These are phyloP conservation scores for Leptinotarsa tumamoca DNA, from an alignment of 2,888 invertebrate genomes.

Conservation along the genomic window DNA sequence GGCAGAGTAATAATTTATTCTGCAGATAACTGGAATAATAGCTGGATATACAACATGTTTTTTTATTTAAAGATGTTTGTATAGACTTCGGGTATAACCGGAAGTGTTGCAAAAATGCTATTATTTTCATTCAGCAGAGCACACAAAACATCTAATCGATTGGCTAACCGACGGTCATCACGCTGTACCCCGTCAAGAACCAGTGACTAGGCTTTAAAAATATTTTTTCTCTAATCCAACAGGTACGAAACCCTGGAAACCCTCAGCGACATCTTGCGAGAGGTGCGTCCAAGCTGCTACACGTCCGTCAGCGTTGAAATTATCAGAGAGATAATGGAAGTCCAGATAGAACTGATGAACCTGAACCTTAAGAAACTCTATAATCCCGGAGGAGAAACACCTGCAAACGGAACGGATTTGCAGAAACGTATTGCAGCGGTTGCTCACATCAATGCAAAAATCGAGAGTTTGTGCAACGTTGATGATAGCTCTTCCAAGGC, in stretches of 20 bases:
- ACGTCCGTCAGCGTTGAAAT: conserved; percentile 65
- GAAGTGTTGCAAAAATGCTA: too few species aligned
- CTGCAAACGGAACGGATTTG: conserved; percentile 32
- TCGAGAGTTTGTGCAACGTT: conserved; percentile 40
- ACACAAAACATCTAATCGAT: too few species aligned
- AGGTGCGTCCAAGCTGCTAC: conserved; percentile 71
- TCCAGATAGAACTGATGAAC: conserved; percentile 74
- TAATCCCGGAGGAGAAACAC: conserved; percentile 32
- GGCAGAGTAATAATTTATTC: too few species aligned
- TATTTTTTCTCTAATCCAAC: neutral
- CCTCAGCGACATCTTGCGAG: conserved; percentile 70
- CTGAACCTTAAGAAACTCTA: conserved; percentile 72
- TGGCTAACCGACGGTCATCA: too few species aligned
- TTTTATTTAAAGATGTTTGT: too few species aligned
- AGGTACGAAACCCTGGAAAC: conserved; percentile 71
- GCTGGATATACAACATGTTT: too few species aligned
- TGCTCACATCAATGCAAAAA: conserved; percentile 52
- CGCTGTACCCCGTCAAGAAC: too few species aligned
- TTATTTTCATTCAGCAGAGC: too few species aligned
- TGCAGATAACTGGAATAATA: too few species aligned
- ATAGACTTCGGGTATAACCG: too few species aligned
- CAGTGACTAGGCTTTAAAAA: neutral
- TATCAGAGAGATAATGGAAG: conserved; percentile 71
- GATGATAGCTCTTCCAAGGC: neutral
- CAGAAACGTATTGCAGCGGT: conserved; percentile 52